Percentiles rank a stretch among this genome's conserved stretches.
These are phyloP conservation scores for Branchinecta sandiegonensis DNA, from an alignment of 2,888 invertebrate species.

Conservation along the genomic window DNA sequence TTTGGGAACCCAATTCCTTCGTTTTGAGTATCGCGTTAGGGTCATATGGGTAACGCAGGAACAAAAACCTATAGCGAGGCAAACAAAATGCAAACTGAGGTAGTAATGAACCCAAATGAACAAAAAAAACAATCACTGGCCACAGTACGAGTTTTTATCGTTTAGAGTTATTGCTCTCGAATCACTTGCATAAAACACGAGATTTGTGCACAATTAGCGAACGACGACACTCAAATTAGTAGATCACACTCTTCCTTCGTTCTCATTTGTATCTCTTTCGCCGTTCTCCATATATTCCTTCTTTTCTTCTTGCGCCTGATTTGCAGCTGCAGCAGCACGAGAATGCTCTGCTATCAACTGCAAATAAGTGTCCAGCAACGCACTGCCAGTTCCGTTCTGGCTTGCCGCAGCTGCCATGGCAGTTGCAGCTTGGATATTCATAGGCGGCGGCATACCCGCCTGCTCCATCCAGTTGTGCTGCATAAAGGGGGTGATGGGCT, in stretches of 20 bases:
- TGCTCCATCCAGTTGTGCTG: constrained; percentile 12
- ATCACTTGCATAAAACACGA: no score
- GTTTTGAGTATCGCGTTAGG: no score
- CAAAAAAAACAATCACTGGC: not conserved
- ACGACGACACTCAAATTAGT: not conserved
- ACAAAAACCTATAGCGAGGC: no score
- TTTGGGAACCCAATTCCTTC: no score
- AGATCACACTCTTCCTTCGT: constrained; percentile 10
- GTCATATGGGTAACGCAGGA: no score
- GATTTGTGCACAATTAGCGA: not conserved
- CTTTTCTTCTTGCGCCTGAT: constrained; percentile 24
- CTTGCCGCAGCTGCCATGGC: constrained; percentile 18
- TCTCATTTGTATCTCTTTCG: constrained; percentile 12
- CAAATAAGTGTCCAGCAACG: constrained; percentile 69
- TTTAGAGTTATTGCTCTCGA: constrained; percentile 8
- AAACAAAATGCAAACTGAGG: constrained; percentile 1
- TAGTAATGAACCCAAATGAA: not conserved
- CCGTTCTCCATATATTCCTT: not conserved
- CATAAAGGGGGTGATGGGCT: constrained; percentile 16
- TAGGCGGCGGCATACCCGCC: constrained; percentile 11
- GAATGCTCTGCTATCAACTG: constrained; percentile 75
- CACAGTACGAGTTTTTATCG: not conserved
- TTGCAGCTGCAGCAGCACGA: constrained; percentile 43
- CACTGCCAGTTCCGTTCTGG: constrained; percentile 47
- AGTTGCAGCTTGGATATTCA: constrained; percentile 15